Conservation (phyloP, 2,888 invertebrate species). For the Druceiella hillmani region DNA sequence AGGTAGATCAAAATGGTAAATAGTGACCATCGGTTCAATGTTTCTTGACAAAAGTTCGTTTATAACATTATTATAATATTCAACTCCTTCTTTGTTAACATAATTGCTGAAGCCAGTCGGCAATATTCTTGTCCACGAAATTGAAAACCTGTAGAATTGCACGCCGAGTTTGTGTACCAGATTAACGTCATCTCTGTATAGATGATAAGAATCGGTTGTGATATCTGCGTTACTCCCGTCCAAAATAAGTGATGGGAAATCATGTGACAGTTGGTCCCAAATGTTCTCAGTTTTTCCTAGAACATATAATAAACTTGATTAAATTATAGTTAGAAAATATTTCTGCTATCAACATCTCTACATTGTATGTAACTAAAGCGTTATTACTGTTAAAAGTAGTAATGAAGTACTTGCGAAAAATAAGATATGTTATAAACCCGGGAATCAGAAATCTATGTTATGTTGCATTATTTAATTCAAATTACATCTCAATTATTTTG, state of each 20-base stretch:
- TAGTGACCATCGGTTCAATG: slow-evolving; percentile 46
- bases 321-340: too few species aligned
- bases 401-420: too few species aligned
- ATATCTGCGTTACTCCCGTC: slow-evolving; percentile 43
- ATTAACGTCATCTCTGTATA: slow-evolving; percentile 37
- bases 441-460: too few species aligned
- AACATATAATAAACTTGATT: too few species aligned
- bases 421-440: too few species aligned
- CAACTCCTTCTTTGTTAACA: slow-evolving; percentile 46
- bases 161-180: slow-evolving; percentile 29
- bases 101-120: slow-evolving; percentile 38
- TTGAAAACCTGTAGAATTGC: slow-evolving; percentile 38
- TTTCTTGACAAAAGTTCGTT: slow-evolving; percentile 42
- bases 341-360: too few species aligned
- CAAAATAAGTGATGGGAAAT: neutral
- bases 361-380: too few species aligned
- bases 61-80: slow-evolving; percentile 53
- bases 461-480: too few species aligned
- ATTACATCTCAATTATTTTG: too few species aligned
- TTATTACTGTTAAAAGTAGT: too few species aligned
- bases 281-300: slow-evolving; percentile 45
- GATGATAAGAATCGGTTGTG: slow-evolving; percentile 54
- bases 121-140: slow-evolving; percentile 50
- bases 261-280: slow-evolving; percentile 34
- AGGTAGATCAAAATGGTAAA: slow-evolving; percentile 34